These are phyloP conservation scores for Trichomycterus rosablanca DNA, from an alignment of 2,113 vertebrate genomes.

Conservation along the genomic window DNA sequence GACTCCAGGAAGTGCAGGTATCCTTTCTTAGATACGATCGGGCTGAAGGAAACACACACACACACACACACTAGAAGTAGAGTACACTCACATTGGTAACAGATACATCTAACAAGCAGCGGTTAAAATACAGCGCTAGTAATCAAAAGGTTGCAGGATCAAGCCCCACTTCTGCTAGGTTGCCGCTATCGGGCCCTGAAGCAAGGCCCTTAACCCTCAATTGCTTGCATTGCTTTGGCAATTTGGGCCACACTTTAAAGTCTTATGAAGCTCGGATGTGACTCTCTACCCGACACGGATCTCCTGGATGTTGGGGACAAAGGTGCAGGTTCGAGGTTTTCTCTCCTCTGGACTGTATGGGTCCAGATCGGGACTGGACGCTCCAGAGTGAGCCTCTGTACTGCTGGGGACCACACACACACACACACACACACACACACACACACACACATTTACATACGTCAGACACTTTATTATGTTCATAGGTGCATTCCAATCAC, in stretches of 20 bases:
- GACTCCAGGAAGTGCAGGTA: slow-evolving; percentile 95
- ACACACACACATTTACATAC: slow-evolving; percentile 2
- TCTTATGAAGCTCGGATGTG: too few relatives aligned
- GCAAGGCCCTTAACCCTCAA: too few relatives aligned
- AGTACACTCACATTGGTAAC: neutral
- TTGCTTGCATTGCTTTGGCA: too few relatives aligned
- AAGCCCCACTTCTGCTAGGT: too few relatives aligned
- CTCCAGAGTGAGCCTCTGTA: slow-evolving; percentile 76
- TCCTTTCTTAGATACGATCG: slow-evolving; percentile 96
- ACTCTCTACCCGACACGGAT: slow-evolving; percentile 90
- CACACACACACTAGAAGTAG: neutral
- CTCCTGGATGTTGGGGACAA: slow-evolving; percentile 94
- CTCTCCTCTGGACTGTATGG: slow-evolving; percentile 70
- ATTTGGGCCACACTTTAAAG: too few relatives aligned
- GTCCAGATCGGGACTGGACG: slow-evolving; percentile 84
- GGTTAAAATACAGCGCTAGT: too few relatives aligned
- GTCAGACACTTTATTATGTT: neutral
- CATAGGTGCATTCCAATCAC: too few relatives aligned
- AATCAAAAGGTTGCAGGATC: too few relatives aligned
- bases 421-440: slow-evolving; percentile 2
- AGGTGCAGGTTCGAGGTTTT: slow-evolving; percentile 76
- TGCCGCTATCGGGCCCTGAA: too few relatives aligned
- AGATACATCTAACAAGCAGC: too few relatives aligned
- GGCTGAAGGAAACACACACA: slow-evolving; percentile 61
- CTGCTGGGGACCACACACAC: slow-evolving; percentile 61